Base-by-base conservation (phyloP, 1,140 invertebrate species). In the Lutraria rhynchaena region DNA sequence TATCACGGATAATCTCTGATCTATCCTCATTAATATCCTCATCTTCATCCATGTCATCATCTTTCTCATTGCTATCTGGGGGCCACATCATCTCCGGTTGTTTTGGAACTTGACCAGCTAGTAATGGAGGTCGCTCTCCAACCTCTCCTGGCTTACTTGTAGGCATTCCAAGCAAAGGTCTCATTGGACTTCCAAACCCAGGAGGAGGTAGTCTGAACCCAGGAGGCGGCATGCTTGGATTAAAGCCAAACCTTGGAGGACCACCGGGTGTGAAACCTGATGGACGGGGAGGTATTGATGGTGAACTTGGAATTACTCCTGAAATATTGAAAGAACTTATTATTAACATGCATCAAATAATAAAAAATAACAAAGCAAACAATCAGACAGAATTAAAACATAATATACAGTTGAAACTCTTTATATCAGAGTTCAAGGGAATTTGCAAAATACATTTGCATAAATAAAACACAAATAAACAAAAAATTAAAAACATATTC, bases 161-260 rank as follows among this genome's bases (percentile, higher is more conserved):
- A 13, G 44, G 44, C 31, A 46, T 13, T 19, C 60, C 60, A 37
- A 80, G 0, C 15, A 57, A 5, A 53, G 76, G 76, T 60, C 63
- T 80, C 37, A 69, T 58, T 15, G 65, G 76, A 11, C 61, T 57
- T n/a, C 76, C 76, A 65, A 76, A 83, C 0, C 71, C 81, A 17
- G 81, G 81, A 2, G 81, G 81, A 17, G 81, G 81, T 35, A 83
- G 37, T 46, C 71, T 73, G 27, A 83, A 83, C 15, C 73, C 73
- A 35, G 81, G 81, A 27, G 81, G 81, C 61, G 81, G 81, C 73
- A 83, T 70, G 55, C 53, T 76, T 27, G 73, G 73, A 41, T 83
- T 76, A 44, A 83, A 83, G 35, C 81, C 73, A 41, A 63, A 71
- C 24, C 65, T 57, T 7, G 76, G 76, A 15, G 73, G 73, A 37